Evolutionary conservation across 2,113 vertebrate species (phyloP).

Genomic region (Percopsis transmontana): DNA sequence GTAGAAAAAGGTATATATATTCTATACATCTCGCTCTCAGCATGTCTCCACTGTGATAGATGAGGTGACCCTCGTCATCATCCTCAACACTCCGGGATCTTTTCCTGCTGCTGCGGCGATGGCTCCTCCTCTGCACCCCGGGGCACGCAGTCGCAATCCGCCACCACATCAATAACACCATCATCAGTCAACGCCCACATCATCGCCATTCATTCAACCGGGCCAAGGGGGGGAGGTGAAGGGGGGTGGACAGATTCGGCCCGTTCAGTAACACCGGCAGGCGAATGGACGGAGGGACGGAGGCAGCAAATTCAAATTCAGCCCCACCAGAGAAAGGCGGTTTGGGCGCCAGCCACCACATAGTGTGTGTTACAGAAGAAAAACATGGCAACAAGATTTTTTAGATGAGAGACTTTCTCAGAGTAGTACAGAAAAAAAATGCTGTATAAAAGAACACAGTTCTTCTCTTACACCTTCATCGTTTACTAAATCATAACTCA

Average conservation of each 20-base stretch:
- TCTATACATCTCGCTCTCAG: slow-evolving; percentile 96
- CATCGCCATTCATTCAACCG: slow-evolving; percentile 86
- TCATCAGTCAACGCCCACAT: slow-evolving; percentile 81
- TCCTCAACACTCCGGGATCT: slow-evolving; percentile 94
- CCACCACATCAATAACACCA: slow-evolving; percentile 77
- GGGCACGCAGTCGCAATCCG: slow-evolving; percentile 77
- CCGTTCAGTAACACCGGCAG: slow-evolving; percentile 91
- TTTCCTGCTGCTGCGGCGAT: slow-evolving; percentile 84
- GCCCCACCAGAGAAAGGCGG: slow-evolving; percentile 94
- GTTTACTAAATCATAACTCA: slow-evolving; percentile 35
- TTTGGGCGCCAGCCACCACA: slow-evolving; percentile 92
- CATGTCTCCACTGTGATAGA: slow-evolving; percentile 98
- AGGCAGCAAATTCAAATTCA: slow-evolving; percentile 99
- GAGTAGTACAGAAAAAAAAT: slow-evolving; percentile 81
- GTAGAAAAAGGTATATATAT: slow-evolving; percentile 84
- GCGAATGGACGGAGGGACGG: slow-evolving; percentile 75
- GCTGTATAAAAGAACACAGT: slow-evolving; percentile 48
- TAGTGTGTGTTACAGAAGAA: slow-evolving; percentile 99
- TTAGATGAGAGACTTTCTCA: slow-evolving; percentile 96
- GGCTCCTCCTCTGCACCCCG: slow-evolving; percentile 88
- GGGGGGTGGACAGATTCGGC: slow-evolving; percentile 85
- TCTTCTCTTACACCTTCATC: slow-evolving; percentile 36
- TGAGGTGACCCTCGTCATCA: slow-evolving; percentile 99
- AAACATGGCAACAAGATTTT: slow-evolving; percentile 99
- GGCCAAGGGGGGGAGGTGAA: slow-evolving; percentile 77